Evolutionary conservation across 2,797 vertebrate genomes (phyloP).

Genomic region (Eupleurogrammus muticus): DNA sequence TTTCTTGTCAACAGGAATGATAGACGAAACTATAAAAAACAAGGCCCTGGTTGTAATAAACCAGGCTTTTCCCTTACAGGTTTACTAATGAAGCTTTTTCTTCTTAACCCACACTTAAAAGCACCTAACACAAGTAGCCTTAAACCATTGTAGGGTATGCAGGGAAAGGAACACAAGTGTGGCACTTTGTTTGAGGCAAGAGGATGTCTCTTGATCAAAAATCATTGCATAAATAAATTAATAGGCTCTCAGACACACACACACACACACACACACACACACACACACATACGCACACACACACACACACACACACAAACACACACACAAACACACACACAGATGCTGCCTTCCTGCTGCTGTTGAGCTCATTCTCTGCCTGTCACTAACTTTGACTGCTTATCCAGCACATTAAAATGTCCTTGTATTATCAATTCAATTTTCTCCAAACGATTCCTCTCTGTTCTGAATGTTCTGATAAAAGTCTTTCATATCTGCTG

Average conservation of each 20-base stretch:
- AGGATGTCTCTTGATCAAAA: slow-evolving; percentile 44
- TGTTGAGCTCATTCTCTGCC: slow-evolving; percentile 35
- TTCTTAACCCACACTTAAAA: background rate
- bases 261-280: too few species aligned
- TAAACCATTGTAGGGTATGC: slow-evolving; percentile 12
- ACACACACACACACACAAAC: too few species aligned
- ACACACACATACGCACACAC: too few species aligned
- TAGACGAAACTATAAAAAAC: background rate
- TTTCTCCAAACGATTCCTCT: slow-evolving; percentile 29
- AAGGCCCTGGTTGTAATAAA: background rate
- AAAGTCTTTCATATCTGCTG: slow-evolving; percentile 6
- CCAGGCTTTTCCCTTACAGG: background rate
- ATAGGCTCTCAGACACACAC: slow-evolving; percentile 26
- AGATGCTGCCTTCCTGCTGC: slow-evolving; percentile 9
- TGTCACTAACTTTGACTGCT: slow-evolving; percentile 30
- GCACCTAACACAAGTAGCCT: background rate
- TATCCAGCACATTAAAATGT: slow-evolving; percentile 35
- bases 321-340: background rate
- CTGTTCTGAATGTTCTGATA: slow-evolving; percentile 18
- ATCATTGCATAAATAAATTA: slow-evolving; percentile 65
- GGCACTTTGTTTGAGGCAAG: slow-evolving; percentile 27
- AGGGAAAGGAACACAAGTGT: slow-evolving; percentile 2
- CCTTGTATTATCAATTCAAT: slow-evolving; percentile 27
- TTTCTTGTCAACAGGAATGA: background rate
- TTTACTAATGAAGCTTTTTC: background rate